A percentile compares a stretch with the other conserved stretches of the same genome.
phyloP scores from a whole-genome alignment of 2,113 vertebrate species.

The Clinocottus analis region DNA sequence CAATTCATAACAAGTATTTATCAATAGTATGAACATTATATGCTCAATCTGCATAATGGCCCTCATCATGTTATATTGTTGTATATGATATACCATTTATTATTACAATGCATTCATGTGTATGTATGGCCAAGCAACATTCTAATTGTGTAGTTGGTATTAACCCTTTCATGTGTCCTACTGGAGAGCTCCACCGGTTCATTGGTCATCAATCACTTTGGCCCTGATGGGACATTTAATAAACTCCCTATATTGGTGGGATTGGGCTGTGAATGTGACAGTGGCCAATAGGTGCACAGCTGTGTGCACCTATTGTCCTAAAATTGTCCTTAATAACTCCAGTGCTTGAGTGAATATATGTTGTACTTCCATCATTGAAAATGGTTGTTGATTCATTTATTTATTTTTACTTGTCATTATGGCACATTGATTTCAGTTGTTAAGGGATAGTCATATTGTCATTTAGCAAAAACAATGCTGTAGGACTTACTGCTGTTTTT shows the following conservation, averaged over 20 bases:
- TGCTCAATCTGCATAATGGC: neutral
- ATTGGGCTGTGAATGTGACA: neutral
- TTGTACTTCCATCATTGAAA: neutral
- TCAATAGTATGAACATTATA: neutral
- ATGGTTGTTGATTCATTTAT: neutral
- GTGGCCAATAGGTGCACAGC: too few species aligned
- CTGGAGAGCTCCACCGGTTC: too few species aligned
- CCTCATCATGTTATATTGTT: neutral
- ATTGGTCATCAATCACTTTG: neutral
- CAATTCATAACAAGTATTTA: neutral
- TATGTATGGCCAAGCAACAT: neutral
- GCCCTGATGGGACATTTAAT: neutral
- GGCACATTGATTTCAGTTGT: neutral
- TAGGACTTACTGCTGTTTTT: neutral
- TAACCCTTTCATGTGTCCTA: neutral
- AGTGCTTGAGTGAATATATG: neutral
- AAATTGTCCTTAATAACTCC: neutral
- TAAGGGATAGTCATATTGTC: neutral
- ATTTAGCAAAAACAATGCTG: neutral
- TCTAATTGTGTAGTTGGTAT: neutral
- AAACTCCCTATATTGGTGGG: neutral
- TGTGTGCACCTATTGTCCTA: too few species aligned
- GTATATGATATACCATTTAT: neutral
- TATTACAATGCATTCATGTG: neutral
- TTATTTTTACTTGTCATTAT: neutral